A percentile compares a stretch with the other conserved stretches of the same genome.
Evolutionary conservation across 2,797 vertebrate species (phyloP).

Genomic region (Pseudocheirus occidentalis): DNA sequence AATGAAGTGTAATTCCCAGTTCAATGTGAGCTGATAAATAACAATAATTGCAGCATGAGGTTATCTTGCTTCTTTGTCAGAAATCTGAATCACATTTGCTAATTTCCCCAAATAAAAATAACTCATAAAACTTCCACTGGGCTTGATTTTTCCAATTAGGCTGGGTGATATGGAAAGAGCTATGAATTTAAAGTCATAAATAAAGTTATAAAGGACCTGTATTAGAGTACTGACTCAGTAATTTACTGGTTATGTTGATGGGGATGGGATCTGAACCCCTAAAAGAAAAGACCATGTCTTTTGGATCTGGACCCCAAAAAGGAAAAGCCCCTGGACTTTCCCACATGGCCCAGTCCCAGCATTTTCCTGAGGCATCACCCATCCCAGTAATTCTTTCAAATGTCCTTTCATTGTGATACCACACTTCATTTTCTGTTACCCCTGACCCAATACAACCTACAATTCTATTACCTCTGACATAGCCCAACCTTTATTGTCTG

Average conservation of each 20-base stretch:
- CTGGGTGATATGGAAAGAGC: neutral
- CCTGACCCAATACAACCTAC: too few species aligned
- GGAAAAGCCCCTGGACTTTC: too few species aligned
- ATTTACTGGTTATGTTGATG: neutral
- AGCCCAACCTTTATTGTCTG: too few species aligned
- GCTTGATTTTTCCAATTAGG: neutral
- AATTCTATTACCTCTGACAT: too few species aligned
- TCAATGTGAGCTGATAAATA: neutral
- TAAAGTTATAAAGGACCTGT: neutral
- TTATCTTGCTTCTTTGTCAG: neutral
- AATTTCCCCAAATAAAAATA: neutral
- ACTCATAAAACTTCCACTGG: neutral
- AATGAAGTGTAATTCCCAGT: neutral
- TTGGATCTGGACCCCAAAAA: too few species aligned
- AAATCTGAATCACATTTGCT: neutral
- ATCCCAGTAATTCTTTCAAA: too few species aligned
- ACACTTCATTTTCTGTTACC: too few species aligned
- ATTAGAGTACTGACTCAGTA: neutral
- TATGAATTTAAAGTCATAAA: neutral
- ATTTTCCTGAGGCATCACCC: too few species aligned
- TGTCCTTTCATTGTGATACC: too few species aligned
- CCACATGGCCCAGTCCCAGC: too few species aligned
- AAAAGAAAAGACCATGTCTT: too few species aligned
- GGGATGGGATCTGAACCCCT: too few species aligned
- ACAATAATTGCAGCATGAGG: neutral